A percentile compares a stretch with the other conserved stretches of the same genome.
phyloP scores from a whole-genome alignment of 2,113 vertebrate species.

The Brachyistius frenatus region DNA sequence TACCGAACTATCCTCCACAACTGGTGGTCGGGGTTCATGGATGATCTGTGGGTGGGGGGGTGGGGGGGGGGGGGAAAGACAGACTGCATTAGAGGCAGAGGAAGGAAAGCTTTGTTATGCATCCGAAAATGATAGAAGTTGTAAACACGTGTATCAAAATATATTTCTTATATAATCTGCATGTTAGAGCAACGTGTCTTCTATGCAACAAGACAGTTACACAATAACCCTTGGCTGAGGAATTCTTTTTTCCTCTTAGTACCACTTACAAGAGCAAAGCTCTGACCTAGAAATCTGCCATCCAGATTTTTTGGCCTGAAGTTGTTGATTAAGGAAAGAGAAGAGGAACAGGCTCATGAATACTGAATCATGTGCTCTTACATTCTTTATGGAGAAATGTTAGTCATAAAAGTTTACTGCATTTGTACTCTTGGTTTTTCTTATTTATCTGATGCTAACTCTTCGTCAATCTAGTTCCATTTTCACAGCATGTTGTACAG shows the following conservation, averaged over 20 bases:
- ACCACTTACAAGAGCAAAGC: constrained; percentile 58
- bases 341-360: constrained; percentile 30
- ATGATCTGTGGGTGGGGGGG: constrained; percentile 82
- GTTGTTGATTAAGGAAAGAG: constrained; percentile 31
- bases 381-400: neutral
- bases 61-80: no score
- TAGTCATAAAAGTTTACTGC: neutral
- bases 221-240: constrained; percentile 69
- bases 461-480: neutral
- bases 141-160: constrained; percentile 37
- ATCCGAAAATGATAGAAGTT: constrained; percentile 34
- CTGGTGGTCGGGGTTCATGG: constrained; percentile 83
- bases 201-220: constrained; percentile 60
- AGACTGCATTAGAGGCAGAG: constrained; percentile 11
- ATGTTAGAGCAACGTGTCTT: constrained; percentile 54
- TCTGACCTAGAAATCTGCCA: constrained; percentile 80
- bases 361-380: neutral
- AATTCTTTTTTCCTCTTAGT: constrained; percentile 50
- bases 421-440: neutral
- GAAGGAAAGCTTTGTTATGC: neutral
- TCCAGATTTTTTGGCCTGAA: constrained; percentile 70
- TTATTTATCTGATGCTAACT: neutral
- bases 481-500: neutral
- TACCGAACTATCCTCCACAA: constrained; percentile 84
- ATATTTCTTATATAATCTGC: constrained; percentile 19